Percentiles rank a stretch among this genome's conserved stretches.
Conservation (phyloP, 1,140 invertebrate genomes). For the Mycetomoellerius zeteki region DNA sequence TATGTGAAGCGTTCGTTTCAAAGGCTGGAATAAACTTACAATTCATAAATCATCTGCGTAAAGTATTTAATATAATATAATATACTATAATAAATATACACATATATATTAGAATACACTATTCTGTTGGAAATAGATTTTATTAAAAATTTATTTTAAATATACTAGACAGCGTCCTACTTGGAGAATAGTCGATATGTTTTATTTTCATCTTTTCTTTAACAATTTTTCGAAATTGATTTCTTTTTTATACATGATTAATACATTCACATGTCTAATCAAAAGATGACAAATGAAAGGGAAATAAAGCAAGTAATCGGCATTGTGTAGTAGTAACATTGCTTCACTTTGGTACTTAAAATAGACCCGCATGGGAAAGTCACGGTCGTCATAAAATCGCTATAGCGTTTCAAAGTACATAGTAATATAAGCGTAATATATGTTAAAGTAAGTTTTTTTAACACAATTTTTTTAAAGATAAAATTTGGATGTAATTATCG, state of each 20-base stretch:
- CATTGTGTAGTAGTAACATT: conserved; percentile 65
- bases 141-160: background rate
- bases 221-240: background rate
- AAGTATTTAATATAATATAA: conserved; percentile 18
- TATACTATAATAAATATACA: background rate
- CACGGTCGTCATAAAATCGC: conserved; percentile 60
- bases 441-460: conserved; percentile 13
- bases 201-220: background rate
- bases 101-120: background rate
- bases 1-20: conserved; percentile 8
- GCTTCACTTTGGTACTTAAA: conserved; percentile 66
- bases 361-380: conserved; percentile 83
- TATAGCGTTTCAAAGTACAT: conserved; percentile 56
- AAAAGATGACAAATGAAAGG: background rate
- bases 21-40: background rate
- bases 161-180: background rate
- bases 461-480: conserved; percentile 5
- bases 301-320: conserved; percentile 38
- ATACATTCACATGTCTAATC: background rate
- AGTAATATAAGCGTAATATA: conserved; percentile 45
- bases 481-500: background rate
- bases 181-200: background rate
- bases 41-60: conserved; percentile 20
- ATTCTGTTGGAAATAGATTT: background rate
- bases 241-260: background rate